These are phyloP conservation scores for Rutpela maculata DNA, from an alignment of 2,888 invertebrate species.

Conservation along the genomic window DNA sequence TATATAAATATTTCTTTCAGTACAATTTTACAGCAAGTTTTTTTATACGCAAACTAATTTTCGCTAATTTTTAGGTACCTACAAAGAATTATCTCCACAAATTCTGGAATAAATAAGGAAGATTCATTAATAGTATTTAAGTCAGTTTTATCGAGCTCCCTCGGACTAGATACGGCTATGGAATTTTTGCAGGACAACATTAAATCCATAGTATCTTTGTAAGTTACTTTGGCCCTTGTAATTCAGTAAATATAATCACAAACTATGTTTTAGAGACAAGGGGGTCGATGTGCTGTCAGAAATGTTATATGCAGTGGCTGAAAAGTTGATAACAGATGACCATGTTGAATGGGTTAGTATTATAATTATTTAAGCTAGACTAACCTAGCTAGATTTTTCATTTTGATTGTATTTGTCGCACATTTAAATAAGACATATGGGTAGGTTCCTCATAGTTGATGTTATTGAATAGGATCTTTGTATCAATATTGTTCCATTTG, in stretches of 20 bases:
- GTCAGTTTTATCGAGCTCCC: background rate
- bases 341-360: slow-evolving; percentile 12
- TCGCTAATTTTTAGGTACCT: background rate
- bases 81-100: background rate
- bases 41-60: too few species aligned
- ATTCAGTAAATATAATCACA: background rate
- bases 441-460: too few species aligned
- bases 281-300: background rate
- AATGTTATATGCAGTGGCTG: background rate
- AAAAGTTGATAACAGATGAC: slow-evolving; percentile 11
- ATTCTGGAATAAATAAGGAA: slow-evolving; percentile 11
- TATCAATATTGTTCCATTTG: too few species aligned
- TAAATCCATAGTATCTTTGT: background rate
- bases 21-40: too few species aligned
- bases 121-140: background rate
- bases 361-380: too few species aligned
- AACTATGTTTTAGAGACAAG: background rate
- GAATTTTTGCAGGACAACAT: background rate
- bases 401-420: too few species aligned
- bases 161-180: background rate
- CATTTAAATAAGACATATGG: too few species aligned
- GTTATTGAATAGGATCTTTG: too few species aligned
- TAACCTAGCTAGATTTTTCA: too few species aligned
- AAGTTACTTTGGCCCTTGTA: background rate
- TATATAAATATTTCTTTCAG: too few species aligned